phyloP scores from a whole-genome alignment of 1,140 invertebrate species.

The Drosophila sucinea region DNA sequence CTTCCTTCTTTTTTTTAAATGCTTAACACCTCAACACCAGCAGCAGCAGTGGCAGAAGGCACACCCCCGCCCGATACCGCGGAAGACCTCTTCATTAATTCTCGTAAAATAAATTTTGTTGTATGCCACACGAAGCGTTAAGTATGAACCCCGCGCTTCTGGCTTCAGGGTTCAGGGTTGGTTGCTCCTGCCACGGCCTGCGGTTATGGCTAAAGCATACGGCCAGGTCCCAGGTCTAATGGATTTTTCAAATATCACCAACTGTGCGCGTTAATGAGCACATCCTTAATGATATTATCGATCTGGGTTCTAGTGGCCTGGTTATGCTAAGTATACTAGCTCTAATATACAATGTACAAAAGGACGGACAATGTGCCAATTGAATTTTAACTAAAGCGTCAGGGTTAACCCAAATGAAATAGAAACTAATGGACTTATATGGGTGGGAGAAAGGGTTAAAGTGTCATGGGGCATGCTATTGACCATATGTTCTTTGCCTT shows the following conservation, averaged over 20 bases:
- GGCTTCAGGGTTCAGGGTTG: slow-evolving; percentile 32
- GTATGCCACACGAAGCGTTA: slow-evolving; percentile 71
- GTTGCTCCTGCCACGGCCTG: slow-evolving; percentile 6
- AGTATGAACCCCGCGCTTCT: slow-evolving; percentile 39
- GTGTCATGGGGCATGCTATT: background rate
- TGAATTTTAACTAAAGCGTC: slow-evolving; percentile 5
- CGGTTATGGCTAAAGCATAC: slow-evolving; percentile 27
- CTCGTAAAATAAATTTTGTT: slow-evolving; percentile 55
- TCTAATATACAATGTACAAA: background rate
- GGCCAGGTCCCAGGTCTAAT: slow-evolving; percentile 40
- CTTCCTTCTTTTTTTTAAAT: slow-evolving; percentile 30
- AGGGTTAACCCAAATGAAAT: background rate
- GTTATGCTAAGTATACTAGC: background rate
- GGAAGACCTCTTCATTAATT: slow-evolving; percentile 68
- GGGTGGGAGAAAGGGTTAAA: background rate
- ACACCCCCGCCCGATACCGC: slow-evolving; percentile 10
- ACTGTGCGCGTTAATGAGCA: slow-evolving; percentile 62
- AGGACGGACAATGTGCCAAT: slow-evolving; percentile 20
- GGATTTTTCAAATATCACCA: slow-evolving; percentile 48
- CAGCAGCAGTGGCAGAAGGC: background rate
- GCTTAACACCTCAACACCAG: slow-evolving; percentile 72
- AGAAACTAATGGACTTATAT: background rate
- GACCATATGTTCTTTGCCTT: background rate
- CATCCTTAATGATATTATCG: slow-evolving; percentile 48
- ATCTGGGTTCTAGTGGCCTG: slow-evolving; percentile 32